Percentiles rank a stretch among this genome's conserved stretches.
Evolutionary conservation across 2,797 vertebrate species (phyloP).

Genomic region (Coreius guichenoti): DNA sequence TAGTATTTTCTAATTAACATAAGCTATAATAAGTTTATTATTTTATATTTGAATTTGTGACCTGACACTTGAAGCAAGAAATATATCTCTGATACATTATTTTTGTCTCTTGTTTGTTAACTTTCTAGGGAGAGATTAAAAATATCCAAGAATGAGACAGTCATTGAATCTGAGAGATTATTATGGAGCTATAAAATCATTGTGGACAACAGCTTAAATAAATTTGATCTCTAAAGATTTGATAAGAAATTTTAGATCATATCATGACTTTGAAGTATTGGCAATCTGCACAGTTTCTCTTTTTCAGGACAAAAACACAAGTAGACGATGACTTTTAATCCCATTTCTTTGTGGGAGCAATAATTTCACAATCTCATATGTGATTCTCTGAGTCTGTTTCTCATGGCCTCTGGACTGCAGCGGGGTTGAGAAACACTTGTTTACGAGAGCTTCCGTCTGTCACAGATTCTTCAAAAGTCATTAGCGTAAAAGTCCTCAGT

Average conservation of each 20-base stretch:
- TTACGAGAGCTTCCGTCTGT: conserved; percentile 22
- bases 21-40: neutral
- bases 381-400: conserved; percentile 4
- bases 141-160: neutral
- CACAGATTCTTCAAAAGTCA: conserved; percentile 37
- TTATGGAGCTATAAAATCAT: neutral
- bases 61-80: neutral
- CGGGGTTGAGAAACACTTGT: neutral
- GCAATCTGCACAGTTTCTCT: neutral
- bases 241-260: neutral
- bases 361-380: neutral
- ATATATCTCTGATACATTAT: neutral
- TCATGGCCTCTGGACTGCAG: conserved; percentile 1
- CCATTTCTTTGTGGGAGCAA: neutral
- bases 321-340: neutral
- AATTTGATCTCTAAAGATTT: neutral
- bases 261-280: neutral
- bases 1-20: neutral
- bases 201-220: neutral
- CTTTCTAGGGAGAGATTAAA: neutral
- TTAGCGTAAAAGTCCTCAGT: conserved; percentile 3
- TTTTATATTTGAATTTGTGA: neutral
- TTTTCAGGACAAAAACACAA: neutral
- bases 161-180: neutral
- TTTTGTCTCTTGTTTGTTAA: neutral